Percentiles rank a stretch among this genome's conserved stretches.
Conservation (phyloP, 2,797 vertebrate species). For the Necrosyrtes monachus region DNA sequence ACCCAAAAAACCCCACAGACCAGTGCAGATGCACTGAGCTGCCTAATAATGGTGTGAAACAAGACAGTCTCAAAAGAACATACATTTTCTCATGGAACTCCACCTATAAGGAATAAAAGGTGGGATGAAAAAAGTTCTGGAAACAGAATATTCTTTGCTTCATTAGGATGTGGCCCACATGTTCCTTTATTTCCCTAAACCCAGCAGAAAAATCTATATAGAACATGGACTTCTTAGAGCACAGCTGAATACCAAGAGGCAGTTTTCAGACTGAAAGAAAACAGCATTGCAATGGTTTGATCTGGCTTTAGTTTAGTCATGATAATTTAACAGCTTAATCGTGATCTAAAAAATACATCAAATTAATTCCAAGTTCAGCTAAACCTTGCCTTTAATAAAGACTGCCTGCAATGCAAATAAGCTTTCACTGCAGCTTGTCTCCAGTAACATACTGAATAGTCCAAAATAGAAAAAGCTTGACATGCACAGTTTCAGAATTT, state of each 20-base stretch:
- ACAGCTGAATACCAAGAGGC: neutral
- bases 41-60: neutral
- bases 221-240: neutral
- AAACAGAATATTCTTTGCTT: neutral
- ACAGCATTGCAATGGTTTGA: neutral
- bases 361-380: neutral
- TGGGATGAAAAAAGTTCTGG: neutral
- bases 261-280: neutral
- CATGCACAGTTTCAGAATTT: neutral
- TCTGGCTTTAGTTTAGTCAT: neutral
- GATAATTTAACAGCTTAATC: neutral
- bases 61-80: neutral
- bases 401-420: neutral
- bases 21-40: neutral
- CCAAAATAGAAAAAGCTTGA: neutral
- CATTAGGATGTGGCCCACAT: neutral
- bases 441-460: neutral
- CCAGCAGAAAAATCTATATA: neutral
- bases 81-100: neutral
- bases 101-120: neutral
- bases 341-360: neutral
- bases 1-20: fast-evolving
- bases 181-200: neutral
- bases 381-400: neutral
- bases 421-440: neutral